Evolutionary conservation across 2,888 invertebrate genomes (phyloP), one percentile per base, ranked within the genome.

Genomic region (Uropetala carovei): DNA sequence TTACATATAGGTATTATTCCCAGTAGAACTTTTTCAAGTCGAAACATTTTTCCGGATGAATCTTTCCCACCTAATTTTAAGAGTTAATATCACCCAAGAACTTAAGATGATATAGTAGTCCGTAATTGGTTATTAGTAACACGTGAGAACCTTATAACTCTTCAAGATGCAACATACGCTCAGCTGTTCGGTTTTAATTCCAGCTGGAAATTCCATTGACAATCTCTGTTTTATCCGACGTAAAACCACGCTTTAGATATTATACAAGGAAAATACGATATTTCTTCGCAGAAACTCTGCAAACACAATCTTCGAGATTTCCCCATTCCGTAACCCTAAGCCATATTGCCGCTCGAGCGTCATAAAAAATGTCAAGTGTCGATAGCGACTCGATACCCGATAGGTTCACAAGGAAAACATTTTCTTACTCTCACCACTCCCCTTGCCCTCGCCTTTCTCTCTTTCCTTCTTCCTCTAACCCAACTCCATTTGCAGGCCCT

Each of bases 351-450:
- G 27, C 59, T 30, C 22, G 59, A 64, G 43, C 89, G 68, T 5
- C 89, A 56, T 89, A 64, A 89, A 89, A 75, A 89, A 89, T 68
- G 89, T 68, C 64, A 68, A 64, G 89, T 60, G 89, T 64, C 64
- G 89, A 89, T 89, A 68, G 64, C 89, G 64, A 43, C 89, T 89
- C 89, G 89, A 89, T 89, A 89, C 89, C 64, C 68, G 64, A 89
- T 89, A 89, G 89, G 89, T 58, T 89, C 89, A 68, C 64, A n/a
- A 64, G 89, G 64, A 58, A 68, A 68, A 60, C 86, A 86, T 86
- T 86, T 86, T 58, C 85, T 85, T 57, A 83, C 56, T 56, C 64
- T 60, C 86, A 30, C 22, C 85, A 22, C 27, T 86, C 86, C 27
- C 14, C 14, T 16, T 27, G 14, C 86, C 64, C 89, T 60, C 86